Evolutionary conservation across 2,113 vertebrate genomes (phyloP).

Genomic region (Cebidichthys violaceus): DNA sequence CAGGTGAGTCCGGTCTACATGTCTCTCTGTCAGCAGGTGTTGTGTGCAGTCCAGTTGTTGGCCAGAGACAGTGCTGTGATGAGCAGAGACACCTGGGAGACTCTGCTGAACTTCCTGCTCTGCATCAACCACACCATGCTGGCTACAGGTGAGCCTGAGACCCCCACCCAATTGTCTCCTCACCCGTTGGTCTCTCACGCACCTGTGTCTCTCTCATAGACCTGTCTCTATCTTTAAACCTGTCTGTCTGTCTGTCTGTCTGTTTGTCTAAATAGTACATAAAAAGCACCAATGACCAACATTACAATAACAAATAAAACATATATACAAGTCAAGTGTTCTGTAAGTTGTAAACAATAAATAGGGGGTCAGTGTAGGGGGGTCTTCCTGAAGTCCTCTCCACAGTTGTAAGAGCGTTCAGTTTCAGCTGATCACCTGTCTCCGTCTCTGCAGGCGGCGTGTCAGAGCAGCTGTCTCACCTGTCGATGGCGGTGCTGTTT

Average conservation of each 20-base stretch:
- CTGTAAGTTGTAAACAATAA: too few species aligned
- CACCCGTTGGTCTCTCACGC: background rate
- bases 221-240: background rate
- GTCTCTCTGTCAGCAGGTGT: constrained; percentile 91
- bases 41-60: constrained; percentile 91
- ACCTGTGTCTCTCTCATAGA: background rate
- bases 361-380: too few species aligned
- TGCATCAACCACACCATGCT: constrained; percentile 92
- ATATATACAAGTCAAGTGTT: too few species aligned
- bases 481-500: constrained; percentile 91
- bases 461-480: constrained; percentile 88
- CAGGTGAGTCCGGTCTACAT: constrained; percentile 87
- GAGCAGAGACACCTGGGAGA: constrained; percentile 95
- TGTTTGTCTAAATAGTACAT: too few species aligned
- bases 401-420: background rate
- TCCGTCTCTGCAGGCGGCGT: constrained; percentile 74
- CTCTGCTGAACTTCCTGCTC: constrained; percentile 92
- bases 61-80: constrained; percentile 89
- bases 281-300: too few species aligned
- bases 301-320: too few species aligned
- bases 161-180: background rate
- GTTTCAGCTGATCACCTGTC: background rate
- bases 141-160: constrained; percentile 60
- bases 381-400: background rate
- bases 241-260: background rate